phyloP scores from a whole-genome alignment of 2,888 invertebrate species.

The Ferdinandea cuprea region DNA sequence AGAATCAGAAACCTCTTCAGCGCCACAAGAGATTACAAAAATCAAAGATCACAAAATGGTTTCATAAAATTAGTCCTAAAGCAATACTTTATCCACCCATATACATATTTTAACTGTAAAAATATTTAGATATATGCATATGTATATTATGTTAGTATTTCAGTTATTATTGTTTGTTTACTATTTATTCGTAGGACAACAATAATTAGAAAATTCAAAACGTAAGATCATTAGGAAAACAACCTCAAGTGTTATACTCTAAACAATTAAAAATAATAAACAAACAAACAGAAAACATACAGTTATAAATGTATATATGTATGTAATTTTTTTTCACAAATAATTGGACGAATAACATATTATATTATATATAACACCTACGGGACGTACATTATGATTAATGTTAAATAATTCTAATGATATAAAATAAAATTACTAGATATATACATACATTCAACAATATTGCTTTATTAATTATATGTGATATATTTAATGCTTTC shows the following conservation, averaged over 20 bases:
- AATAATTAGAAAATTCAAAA: too few relatives aligned
- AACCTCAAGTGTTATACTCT: conserved; percentile 61
- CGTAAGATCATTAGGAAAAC: conserved; percentile 49
- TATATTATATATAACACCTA: conserved; percentile 58
- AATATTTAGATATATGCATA: too few relatives aligned
- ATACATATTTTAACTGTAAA: too few relatives aligned
- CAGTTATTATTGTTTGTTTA: too few relatives aligned
- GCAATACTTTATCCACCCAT: too few relatives aligned
- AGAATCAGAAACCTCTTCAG: too few relatives aligned
- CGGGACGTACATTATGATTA: conserved; percentile 51
- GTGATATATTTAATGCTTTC: conserved; percentile 58
- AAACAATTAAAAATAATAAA: conserved; percentile 33
- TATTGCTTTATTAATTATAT: conserved; percentile 72
- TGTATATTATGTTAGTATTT: too few relatives aligned
- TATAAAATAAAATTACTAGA: conserved; percentile 72
- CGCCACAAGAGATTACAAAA: too few relatives aligned
- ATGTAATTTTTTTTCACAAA: conserved; percentile 51
- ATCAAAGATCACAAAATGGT: too few relatives aligned
- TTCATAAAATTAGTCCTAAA: too few relatives aligned
- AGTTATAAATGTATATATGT: conserved; percentile 30
- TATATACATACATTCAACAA: conserved; percentile 68
- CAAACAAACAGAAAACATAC: too few relatives aligned
- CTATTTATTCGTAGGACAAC: too few relatives aligned
- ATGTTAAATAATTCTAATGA: conserved; percentile 70
- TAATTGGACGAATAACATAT: conserved; percentile 53